These are phyloP conservation scores for Cheracebus regulus DNA, from an alignment of 2,797 vertebrate species.

Conservation along the genomic window DNA sequence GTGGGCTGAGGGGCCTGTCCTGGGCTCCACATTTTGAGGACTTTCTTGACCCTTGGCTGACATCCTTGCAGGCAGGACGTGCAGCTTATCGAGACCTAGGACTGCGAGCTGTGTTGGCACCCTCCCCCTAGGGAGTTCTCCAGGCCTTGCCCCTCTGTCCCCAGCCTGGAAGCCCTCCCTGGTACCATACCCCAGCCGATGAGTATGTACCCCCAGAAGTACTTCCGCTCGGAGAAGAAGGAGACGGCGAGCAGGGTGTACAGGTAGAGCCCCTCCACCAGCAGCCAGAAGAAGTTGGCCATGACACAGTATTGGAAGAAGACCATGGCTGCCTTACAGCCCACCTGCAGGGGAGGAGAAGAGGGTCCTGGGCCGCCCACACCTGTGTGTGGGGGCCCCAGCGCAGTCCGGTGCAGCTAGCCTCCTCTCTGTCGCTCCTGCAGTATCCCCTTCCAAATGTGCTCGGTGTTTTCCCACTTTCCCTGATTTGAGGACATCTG, in stretches of 20 bases:
- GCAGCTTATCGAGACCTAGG: neutral
- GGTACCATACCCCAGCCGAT: slow-evolving; percentile 95
- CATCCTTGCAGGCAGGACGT: neutral
- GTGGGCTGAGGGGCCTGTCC: neutral
- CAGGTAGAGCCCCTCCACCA: slow-evolving; percentile 97
- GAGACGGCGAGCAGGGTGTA: slow-evolving; percentile 94
- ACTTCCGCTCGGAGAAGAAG: slow-evolving; percentile 98
- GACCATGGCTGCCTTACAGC: slow-evolving; percentile 94
- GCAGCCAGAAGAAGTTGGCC: slow-evolving; percentile 99
- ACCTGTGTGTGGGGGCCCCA: neutral
- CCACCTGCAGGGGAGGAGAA: slow-evolving; percentile 85
- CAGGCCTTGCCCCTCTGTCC: neutral
- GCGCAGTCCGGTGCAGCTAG: neutral
- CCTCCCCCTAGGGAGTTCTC: neutral
- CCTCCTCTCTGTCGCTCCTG: neutral
- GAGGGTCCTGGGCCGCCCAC: neutral
- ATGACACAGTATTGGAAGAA: slow-evolving; percentile 98
- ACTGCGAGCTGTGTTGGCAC: neutral
- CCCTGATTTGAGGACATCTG: neutral
- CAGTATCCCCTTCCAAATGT: neutral
- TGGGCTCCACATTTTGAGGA: neutral
- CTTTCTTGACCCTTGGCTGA: neutral
- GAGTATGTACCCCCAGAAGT: slow-evolving; percentile 98
- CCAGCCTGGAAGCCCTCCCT: slow-evolving; percentile 54
- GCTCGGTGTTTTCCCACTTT: neutral